Base-by-base conservation (phyloP, 2,888 invertebrate genomes). In the Drosophila siamana region DNA sequence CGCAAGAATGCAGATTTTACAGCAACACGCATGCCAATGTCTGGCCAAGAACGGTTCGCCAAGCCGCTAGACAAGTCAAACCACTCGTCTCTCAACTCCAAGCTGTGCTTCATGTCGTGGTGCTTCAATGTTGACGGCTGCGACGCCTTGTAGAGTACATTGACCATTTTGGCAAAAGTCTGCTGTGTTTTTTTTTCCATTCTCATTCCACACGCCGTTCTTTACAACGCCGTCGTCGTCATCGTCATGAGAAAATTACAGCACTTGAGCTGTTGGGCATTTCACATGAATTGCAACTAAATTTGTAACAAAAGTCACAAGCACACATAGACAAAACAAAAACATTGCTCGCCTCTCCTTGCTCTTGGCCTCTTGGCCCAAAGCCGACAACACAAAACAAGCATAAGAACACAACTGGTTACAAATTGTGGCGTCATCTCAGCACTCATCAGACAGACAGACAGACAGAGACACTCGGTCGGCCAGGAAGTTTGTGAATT, bases 1-100 rank as follows among this genome's bases (percentile, higher is more conserved):
- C 51, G 60, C 73, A 82, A 73, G 88, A 87, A 89, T 87, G 89
- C 78, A 71, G 88, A 87, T 89, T 84, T 81, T 77, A 81, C 86
- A 67, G 84, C 89, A 83, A 57, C 52, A 54, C 72, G 82, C 86
- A 78, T 78, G 69, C 70, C 78, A 69, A 66, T 67, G 82, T 81
- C 78, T 68, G 64, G 63, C 64, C 55, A 70, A 80, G 66, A 83
- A 83, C 71, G 67, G 71, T 78, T 62, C 56, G 59, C 64, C 67
- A 74, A 59, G 60, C 47, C 61, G 69, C 73, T 71, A 75, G 86
- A 88, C 87, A 66, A 86, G 88, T 88, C 79, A 70, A 88, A 83
- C 84, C 73, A 83, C 86, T 87, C 63, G 51, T 36, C 43, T n/a
- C n/a, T n/a, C n/a, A n/a, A n/a, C n/a, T n/a, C n/a, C n/a, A 4